Evolutionary conservation across 2,888 invertebrate genomes (phyloP).

Genomic region (Ormyrus thymus): DNA sequence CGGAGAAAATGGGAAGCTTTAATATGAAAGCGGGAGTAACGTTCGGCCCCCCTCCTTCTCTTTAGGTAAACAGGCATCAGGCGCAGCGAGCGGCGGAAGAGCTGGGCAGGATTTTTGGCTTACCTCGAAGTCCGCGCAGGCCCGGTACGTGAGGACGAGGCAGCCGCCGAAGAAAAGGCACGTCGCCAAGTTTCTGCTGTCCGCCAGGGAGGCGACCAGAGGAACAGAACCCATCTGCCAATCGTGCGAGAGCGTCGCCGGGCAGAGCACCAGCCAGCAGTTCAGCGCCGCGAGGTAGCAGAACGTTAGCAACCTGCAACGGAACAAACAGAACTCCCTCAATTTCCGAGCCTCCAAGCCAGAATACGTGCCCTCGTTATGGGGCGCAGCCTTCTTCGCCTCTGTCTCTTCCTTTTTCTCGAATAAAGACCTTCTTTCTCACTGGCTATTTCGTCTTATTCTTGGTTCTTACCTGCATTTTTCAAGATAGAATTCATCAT

Average conservation of each 20-base stretch:
- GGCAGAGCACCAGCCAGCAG: slow-evolving; percentile 88
- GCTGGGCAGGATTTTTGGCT: slow-evolving; percentile 59
- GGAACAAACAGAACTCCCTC: background rate
- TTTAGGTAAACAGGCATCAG: too few species aligned
- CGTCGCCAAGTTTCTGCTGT: slow-evolving; percentile 84
- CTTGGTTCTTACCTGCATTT: too few species aligned
- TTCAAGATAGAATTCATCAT: too few species aligned
- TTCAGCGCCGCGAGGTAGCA: slow-evolving; percentile 89
- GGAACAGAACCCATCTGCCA: slow-evolving; percentile 94
- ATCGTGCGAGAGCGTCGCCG: slow-evolving; percentile 87
- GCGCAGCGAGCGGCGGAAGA: too few species aligned
- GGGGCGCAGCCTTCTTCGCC: background rate
- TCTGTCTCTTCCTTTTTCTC: background rate
- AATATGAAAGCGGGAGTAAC: too few species aligned
- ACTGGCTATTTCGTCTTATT: too few species aligned
- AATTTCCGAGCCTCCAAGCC: too few species aligned
- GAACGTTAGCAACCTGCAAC: slow-evolving; percentile 86
- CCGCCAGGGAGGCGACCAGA: slow-evolving; percentile 82
- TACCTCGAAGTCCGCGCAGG: slow-evolving; percentile 83
- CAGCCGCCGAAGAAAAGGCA: slow-evolving; percentile 81
- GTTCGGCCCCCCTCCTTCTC: too few species aligned
- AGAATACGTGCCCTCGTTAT: too few species aligned
- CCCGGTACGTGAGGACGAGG: slow-evolving; percentile 79
- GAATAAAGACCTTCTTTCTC: background rate
- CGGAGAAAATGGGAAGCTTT: too few species aligned